Base-by-base conservation (phyloP, 2,888 invertebrate genomes). In the Pandemis corylana region DNA sequence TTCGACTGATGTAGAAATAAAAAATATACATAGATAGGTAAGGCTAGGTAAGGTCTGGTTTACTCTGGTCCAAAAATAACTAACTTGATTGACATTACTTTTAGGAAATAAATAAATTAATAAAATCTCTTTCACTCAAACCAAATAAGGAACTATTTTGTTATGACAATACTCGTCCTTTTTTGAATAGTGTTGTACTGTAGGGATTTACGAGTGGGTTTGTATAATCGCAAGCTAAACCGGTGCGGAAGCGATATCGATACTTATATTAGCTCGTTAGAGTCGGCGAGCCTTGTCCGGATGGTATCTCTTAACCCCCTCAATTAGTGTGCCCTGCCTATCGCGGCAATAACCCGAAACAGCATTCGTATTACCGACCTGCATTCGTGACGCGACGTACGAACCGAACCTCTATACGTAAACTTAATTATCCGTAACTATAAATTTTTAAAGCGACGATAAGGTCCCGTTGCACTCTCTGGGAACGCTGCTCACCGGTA, bases 381-480 rank as follows among this genome's bases (percentile, higher is more conserved):
- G 83, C 82, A 86, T 84, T 92, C 92, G 91, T 92, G 90, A 91
- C 89, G 87, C 86, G 83, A 85, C 79, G 82, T 85, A 84, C 88
- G 81, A 85, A 86, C 87, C 84, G 86, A 90, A 89, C 87, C 87
- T 88, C 84, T 88, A 66, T 71, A 75, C 67, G 84, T 89, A 87
- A 88, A 89, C 87, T 91, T 93, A 93, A 92, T 92, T 93, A 93
- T 89, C 86, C 87, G 89, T 88, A 89, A 88, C 90, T 87, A 92
- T 91, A 93, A 90, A 92, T 91, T 93, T 92, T 88, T 89, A 90
- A 89, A 86, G 85, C 89, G 79, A 85, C 88, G 92, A 92, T 92
- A 92, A 91, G 89, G 90, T 90, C 88, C 93, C 91, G 93, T 92
- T 89, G 78, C 83, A 82, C 80, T 83, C 83, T 81, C 84, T 83